A percentile compares a stretch with the other conserved stretches of the same genome.
Evolutionary conservation across 2,888 invertebrate genomes (phyloP).

Genomic region (Corbicula japonica): DNA sequence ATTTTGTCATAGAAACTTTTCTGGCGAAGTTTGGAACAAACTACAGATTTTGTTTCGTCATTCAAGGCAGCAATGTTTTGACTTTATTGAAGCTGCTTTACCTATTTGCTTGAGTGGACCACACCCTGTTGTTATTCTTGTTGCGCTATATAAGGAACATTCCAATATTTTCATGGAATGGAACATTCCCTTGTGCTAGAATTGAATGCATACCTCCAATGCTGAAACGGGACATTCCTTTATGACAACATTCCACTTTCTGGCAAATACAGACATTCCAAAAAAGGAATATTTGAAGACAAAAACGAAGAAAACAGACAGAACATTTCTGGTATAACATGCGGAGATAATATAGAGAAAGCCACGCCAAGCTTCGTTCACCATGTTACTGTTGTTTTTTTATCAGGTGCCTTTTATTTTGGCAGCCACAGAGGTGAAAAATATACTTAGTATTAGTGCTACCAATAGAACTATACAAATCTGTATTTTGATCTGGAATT

Average conservation of each 20-base stretch:
- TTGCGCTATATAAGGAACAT: too few species aligned
- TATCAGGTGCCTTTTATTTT: constrained; percentile 34
- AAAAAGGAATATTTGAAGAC: constrained; percentile 7
- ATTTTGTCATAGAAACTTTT: constrained; percentile 45
- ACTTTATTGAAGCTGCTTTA: too few species aligned
- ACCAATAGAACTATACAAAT: constrained; percentile 26
- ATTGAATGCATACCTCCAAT: constrained; percentile 26
- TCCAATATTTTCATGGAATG: too few species aligned
- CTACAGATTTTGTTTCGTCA: constrained; percentile 54
- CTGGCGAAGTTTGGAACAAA: constrained; percentile 50
- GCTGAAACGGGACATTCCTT: constrained; percentile 53
- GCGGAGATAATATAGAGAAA: too few species aligned
- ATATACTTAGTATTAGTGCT: constrained; percentile 27
- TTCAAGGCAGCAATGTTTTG: too few species aligned
- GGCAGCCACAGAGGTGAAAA: constrained; percentile 34
- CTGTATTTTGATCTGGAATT: constrained; percentile 51
- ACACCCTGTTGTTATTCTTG: too few species aligned
- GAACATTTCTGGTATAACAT: too few species aligned
- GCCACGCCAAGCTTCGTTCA: too few species aligned
- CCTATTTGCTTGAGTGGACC: too few species aligned
- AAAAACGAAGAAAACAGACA: not conserved
- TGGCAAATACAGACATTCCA: constrained; percentile 9
- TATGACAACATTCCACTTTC: constrained; percentile 40
- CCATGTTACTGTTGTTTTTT: not conserved
- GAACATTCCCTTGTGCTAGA: too few species aligned